Evolutionary conservation across 2,113 vertebrate species (phyloP).

Genomic region (Elgaria multicarinata): DNA sequence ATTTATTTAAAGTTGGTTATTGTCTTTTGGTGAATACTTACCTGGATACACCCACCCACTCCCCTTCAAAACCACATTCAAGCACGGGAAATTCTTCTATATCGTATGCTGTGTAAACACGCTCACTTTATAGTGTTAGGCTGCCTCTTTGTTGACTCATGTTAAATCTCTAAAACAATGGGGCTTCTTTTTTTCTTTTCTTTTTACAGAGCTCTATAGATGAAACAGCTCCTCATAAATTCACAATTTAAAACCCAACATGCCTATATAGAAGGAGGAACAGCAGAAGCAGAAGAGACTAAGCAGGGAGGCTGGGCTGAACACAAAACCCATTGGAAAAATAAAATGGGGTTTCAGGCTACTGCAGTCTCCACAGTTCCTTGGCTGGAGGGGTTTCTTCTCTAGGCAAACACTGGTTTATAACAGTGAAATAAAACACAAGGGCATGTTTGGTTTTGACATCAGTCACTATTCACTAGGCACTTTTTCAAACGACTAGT

Average conservation of each 20-base stretch:
- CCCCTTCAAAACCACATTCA: background rate
- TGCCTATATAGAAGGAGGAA: background rate
- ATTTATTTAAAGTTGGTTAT: background rate
- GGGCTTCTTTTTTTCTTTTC: background rate
- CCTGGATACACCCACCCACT: background rate
- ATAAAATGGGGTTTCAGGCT: background rate
- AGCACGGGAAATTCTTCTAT: background rate
- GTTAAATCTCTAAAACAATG: background rate
- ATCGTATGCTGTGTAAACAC: background rate
- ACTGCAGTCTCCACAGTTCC: background rate
- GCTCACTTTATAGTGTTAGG: background rate
- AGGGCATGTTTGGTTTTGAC: background rate
- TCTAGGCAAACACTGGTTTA: background rate
- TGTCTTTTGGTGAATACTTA: background rate
- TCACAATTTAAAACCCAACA: background rate
- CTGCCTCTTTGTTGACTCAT: background rate
- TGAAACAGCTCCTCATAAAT: background rate
- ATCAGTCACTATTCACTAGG: slow-evolving; percentile 8
- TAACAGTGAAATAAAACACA: slow-evolving; percentile 8
- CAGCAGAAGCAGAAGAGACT: background rate
- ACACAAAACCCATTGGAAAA: slow-evolving; percentile 15
- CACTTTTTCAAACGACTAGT: slow-evolving; percentile 2
- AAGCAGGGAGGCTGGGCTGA: background rate
- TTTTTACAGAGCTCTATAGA: background rate
- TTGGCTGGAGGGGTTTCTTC: background rate